Evolutionary conservation across 2,888 invertebrate species (phyloP), one percentile per base, ranked within the genome.

Genomic region (Netelia inedita): DNA sequence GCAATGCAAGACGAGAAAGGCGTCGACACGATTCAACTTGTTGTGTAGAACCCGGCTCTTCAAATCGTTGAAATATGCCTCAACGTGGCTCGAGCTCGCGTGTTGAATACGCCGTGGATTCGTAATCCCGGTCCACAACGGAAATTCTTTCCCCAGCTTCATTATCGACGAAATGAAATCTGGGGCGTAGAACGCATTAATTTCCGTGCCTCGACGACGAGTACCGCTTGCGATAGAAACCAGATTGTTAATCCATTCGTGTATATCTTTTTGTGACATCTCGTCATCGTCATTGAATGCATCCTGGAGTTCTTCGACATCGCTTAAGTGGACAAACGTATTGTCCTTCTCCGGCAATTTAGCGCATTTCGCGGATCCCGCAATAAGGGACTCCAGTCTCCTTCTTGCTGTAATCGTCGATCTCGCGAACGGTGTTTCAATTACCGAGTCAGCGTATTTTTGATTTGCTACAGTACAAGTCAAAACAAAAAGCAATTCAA

Each of bases 41-140:
- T 28, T 28, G 28, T 6, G 28, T 1, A 75, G 53, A n/a, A 65
- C 21, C 0, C 61, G 61, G 19, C 9, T n/a, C 59, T 79, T 72
- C 1, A 79, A 28, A 43, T 72, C 65, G 46, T 28, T 73, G 43
- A 57, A 79, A 11, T 79, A 66, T 43, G 57, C 79, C 16, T 79
- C 66, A 9, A 73, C 73, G 11, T 23, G 57, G 35, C 66, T 66
- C 3, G 66, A 66, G 2, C 43, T 57, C 2, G 72, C 72, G 16
- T 73, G 55, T 14, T n/a, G 14, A 16, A 28, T 2, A 10, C 11
- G 14, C 10, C 21, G 1, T 41, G 79, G 57, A 8, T 66, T 14
- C 2, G 6, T 19, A 14, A 66, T 57, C 2, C 35, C 19, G 10
- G 66, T 73, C 73, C 66, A 73, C 46, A 73, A 14, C 6, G 59